Evolutionary conservation across 1,140 invertebrate genomes (phyloP), one percentile per base, ranked within the genome.

Genomic region (Lethocerus indicus): DNA sequence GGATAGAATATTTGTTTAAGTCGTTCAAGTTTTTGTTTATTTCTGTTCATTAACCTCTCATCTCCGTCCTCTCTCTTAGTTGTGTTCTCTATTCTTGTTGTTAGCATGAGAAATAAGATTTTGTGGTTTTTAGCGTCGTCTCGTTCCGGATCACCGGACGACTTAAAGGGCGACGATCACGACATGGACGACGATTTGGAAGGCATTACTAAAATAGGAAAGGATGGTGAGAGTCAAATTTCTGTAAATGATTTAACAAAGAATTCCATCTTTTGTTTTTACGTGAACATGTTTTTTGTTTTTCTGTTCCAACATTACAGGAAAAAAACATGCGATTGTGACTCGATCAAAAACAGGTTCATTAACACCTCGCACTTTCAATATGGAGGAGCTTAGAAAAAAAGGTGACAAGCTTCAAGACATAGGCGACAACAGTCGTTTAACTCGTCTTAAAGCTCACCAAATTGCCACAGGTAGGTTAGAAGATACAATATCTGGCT

Each of bases 381-480:
- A 68, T 47, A 68, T 73, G 53, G 76, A 79, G 44, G 74, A 78
- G 50, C 53, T 75, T 6, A 71, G 73, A 40, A 67, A 67, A 46
- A 53, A 47, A 44, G 39, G 45, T 12, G 54, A 55, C 16, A 49
- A 50, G 37, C 18, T 47, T 35, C 27, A 28, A 6, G 50, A 51
- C 23, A 44, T 47, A 20, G 53, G 54, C 3, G 47, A 50, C 7
- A 52, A 54, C 25, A 71, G 70, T 59, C 67, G 84, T 49, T 65
- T 90, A 20, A 90, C 87, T 2, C 67, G 87, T 32, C 75, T 83
- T 47, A 88, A 87, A 67, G 77, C 79, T 1, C 79, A 77, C 64
- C 83, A 88, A 66, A 77, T 87, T 20, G 81, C 79, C n/a, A 77
- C 76, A 58, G 83, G 61, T 58, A 53, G 24, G 45, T 23, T 47